These are phyloP conservation scores for Verasper variegatus DNA, from an alignment of 2,113 vertebrate genomes.

Conservation along the genomic window DNA sequence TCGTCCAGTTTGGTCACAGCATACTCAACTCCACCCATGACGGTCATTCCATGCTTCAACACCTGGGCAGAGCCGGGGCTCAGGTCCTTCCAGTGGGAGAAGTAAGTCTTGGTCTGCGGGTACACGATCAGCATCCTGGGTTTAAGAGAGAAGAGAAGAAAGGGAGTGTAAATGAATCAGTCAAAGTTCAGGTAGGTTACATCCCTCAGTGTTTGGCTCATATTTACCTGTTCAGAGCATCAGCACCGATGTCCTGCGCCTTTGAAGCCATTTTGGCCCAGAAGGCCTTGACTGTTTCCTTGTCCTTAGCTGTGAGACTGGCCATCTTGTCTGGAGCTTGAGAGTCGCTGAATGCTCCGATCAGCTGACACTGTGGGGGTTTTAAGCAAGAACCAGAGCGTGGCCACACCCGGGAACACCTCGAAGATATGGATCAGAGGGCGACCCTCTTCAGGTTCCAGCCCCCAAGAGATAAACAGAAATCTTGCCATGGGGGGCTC, in stretches of 20 bases:
- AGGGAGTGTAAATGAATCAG: too few species aligned
- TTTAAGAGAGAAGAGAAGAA: background rate
- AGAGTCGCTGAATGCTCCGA: background rate
- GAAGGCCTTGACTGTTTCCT: constrained; percentile 66
- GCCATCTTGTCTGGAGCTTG: constrained; percentile 70
- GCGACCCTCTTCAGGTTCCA: too few species aligned
- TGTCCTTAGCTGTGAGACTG: constrained; percentile 79
- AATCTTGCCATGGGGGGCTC: too few species aligned
- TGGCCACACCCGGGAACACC: constrained; percentile 21
- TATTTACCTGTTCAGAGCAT: constrained; percentile 83
- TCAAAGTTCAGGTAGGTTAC: background rate
- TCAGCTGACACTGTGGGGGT: background rate
- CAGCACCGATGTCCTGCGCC: constrained; percentile 38
- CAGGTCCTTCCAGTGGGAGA: constrained; percentile 86
- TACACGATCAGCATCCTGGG: constrained; percentile 79
- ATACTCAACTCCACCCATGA: constrained; percentile 70
- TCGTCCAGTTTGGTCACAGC: constrained; percentile 83
- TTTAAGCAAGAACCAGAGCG: constrained; percentile 6
- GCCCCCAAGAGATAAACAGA: too few species aligned
- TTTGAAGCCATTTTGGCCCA: constrained; percentile 71
- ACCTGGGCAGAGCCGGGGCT: constrained; percentile 70
- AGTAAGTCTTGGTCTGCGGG: constrained; percentile 91
- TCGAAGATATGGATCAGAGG: constrained; percentile 6
- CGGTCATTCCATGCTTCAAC: constrained; percentile 80
- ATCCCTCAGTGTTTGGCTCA: fast-evolving